phyloP scores from a whole-genome alignment of 2,113 vertebrate species.

The Rhineura floridana region DNA sequence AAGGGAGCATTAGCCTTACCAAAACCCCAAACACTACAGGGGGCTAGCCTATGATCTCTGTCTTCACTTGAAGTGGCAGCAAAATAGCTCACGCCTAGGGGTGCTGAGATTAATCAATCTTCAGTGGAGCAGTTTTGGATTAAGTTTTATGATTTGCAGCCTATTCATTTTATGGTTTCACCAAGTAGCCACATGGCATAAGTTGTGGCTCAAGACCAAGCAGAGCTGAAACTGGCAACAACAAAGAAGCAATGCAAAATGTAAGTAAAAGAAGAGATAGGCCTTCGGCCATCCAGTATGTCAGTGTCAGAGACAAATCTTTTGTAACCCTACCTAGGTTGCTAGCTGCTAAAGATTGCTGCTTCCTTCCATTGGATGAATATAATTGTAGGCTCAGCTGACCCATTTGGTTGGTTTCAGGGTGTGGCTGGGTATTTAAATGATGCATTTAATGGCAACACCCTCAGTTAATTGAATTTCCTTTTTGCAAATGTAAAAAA shows the following conservation, averaged over 20 bases:
- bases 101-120: neutral
- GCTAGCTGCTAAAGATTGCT: neutral
- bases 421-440: neutral
- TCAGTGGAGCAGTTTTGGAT: neutral
- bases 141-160: neutral
- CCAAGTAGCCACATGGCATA: neutral
- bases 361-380: neutral
- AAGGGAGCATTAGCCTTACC: neutral
- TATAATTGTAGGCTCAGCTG: neutral
- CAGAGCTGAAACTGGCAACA: neutral
- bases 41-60: neutral
- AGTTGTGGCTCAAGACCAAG: neutral
- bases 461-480: neutral
- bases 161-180: neutral
- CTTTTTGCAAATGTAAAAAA: neutral
- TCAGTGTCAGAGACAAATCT: neutral
- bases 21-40: neutral
- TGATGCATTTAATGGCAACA: neutral
- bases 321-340: neutral
- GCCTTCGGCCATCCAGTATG: neutral
- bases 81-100: neutral
- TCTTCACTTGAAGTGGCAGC: neutral
- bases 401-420: neutral
- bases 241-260: neutral
- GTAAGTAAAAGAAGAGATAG: neutral